Evolutionary conservation across 2,797 vertebrate genomes (phyloP).

Genomic region (Enteromius treurensis): DNA sequence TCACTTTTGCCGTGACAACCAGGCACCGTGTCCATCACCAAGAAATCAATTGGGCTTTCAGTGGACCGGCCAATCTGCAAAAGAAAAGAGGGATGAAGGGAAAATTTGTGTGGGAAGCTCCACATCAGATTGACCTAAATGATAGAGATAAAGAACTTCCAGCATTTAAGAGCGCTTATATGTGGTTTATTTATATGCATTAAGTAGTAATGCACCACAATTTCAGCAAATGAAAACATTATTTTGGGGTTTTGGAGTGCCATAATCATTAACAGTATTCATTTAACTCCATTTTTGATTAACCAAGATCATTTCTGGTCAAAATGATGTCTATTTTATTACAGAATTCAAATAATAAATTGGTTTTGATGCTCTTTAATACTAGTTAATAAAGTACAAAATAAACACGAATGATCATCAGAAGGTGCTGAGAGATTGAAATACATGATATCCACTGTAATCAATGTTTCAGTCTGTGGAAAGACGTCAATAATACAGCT

Average conservation of each 20-base stretch:
- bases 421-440: no score
- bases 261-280: not conserved
- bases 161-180: not conserved
- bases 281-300: not conserved
- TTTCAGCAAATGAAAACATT: not conserved
- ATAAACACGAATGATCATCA: not conserved
- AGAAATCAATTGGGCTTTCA: slow-evolving; percentile 93
- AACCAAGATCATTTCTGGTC: not conserved
- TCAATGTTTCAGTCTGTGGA: no score
- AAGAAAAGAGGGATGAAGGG: not conserved
- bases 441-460: no score
- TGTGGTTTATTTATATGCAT: not conserved
- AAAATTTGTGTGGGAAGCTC: not conserved
- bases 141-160: not conserved
- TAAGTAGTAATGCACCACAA: not conserved
- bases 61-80: slow-evolving; percentile 91
- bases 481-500: no score
- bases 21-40: slow-evolving; percentile 88
- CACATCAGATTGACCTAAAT: not conserved
- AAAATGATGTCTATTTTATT: not conserved
- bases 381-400: not conserved
- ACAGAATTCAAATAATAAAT: not conserved
- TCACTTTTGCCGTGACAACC: slow-evolving; percentile 82
- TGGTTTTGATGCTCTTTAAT: not conserved
- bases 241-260: no score